These are phyloP conservation scores for Eupleurogrammus muticus DNA, from an alignment of 2,797 vertebrate species.

Conservation along the genomic window DNA sequence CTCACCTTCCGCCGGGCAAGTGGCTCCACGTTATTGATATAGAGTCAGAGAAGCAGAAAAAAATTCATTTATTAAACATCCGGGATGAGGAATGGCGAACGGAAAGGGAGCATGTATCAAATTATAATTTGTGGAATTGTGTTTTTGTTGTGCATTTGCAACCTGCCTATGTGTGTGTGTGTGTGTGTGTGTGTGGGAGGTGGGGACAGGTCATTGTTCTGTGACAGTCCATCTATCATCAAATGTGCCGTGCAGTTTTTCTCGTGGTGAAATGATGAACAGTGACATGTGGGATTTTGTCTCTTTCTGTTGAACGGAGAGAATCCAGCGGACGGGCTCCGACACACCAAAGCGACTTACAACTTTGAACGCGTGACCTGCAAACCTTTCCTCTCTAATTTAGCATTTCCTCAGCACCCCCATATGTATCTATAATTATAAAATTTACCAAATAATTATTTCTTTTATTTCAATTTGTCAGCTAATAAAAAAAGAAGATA, in stretches of 20 bases:
- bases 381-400: background rate
- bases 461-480: background rate
- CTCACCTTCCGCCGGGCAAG: slow-evolving; percentile 67
- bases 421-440: background rate
- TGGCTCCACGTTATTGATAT: slow-evolving; percentile 70
- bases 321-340: background rate
- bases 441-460: background rate
- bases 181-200: slow-evolving; percentile 1
- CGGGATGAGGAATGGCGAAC: slow-evolving; percentile 30
- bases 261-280: slow-evolving; percentile 44
- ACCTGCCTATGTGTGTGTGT: background rate
- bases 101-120: slow-evolving; percentile 22
- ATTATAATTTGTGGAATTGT: slow-evolving; percentile 27
- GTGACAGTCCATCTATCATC: slow-evolving; percentile 47
- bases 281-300: slow-evolving; percentile 34
- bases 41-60: slow-evolving; percentile 43
- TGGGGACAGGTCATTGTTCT: slow-evolving; percentile 25
- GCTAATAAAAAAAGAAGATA: background rate
- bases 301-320: slow-evolving; percentile 5
- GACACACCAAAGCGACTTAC: slow-evolving; percentile 2
- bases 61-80: slow-evolving; percentile 39
- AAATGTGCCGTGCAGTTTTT: slow-evolving; percentile 35
- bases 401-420: background rate
- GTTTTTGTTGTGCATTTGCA: slow-evolving; percentile 24
- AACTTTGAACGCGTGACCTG: background rate